Conservation (phyloP, 2,888 invertebrate species). For the Morpho deidamia region DNA sequence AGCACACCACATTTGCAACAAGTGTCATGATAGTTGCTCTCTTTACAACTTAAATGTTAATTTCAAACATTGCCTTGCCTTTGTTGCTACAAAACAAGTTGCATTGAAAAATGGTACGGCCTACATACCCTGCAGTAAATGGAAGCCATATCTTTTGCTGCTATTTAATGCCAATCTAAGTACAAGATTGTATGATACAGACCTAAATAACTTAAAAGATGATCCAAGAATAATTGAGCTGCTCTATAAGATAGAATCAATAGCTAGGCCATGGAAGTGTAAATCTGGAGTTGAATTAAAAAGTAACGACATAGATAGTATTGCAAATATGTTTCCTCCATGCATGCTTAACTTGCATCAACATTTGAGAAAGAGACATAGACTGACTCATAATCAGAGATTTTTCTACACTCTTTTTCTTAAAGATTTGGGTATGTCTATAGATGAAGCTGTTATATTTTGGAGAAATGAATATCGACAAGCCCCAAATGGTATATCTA, state of each 20-base stretch:
- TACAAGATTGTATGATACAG: slow-evolving; percentile 41
- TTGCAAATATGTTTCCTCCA: slow-evolving; percentile 73
- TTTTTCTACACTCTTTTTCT: slow-evolving; percentile 84
- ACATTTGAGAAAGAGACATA: slow-evolving; percentile 73
- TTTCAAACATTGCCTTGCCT: slow-evolving; percentile 73
- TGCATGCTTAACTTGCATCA: slow-evolving; percentile 82
- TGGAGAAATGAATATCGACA: slow-evolving; percentile 82
- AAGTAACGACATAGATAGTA: slow-evolving; percentile 58
- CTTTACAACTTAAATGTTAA: slow-evolving; percentile 58
- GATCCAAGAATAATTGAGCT: slow-evolving; percentile 56
- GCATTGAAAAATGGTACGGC: slow-evolving; percentile 71
- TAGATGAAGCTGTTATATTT: slow-evolving; percentile 80
- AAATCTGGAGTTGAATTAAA: slow-evolving; percentile 27
- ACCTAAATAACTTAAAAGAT: slow-evolving; percentile 40
- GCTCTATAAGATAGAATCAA: slow-evolving; percentile 37
- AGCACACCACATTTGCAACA: slow-evolving; percentile 46
- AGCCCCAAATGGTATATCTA: slow-evolving; percentile 54
- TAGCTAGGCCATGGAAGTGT: no score
- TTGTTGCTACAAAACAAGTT: slow-evolving; percentile 74
- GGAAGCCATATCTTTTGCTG: slow-evolving; percentile 69
- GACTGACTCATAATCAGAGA: slow-evolving; percentile 80
- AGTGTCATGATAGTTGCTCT: slow-evolving; percentile 41
- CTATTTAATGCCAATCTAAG: slow-evolving; percentile 66
- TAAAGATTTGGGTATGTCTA: slow-evolving; percentile 83
- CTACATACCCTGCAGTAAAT: slow-evolving; percentile 73